Evolutionary conservation across 2,888 invertebrate species (phyloP), one percentile per base, ranked within the genome.

Genomic region (Apamea monoglypha): DNA sequence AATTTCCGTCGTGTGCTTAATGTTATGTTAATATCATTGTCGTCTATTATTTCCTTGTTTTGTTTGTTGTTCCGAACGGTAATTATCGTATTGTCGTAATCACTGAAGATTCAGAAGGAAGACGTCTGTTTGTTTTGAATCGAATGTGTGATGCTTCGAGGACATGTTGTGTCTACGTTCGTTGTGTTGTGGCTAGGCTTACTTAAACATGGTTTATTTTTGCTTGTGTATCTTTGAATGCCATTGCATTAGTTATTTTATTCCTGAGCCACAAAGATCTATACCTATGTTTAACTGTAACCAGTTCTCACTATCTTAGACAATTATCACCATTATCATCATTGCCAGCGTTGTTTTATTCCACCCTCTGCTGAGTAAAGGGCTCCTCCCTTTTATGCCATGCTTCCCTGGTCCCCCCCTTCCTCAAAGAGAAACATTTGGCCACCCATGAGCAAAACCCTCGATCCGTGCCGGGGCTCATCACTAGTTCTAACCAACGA

Each of bases 1-100:
- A 72, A 82, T 83, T 88, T 89, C 86, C 87, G 87, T 84, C 90
- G 74, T 87, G 69, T 69, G 68, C 77, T 76, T 79, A 87, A 70
- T 86, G 73, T 71, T 79, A 76, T 71, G 87, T 78, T 84, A 80
- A 76, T 84, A 72, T n/a, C 47, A 72, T 71, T 86, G 67, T 80
- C 75, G 61, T 32, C 53, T 70, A 71, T 61, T 74, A 72, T 47
- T 74, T 75, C 83, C 76, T 76, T 80, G 53, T 74, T 61, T 7
- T 50, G 25, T 59, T 36, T 14, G 36, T 71, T 68, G 74, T 74
- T 63, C 47, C 25, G 70, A 59, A 77, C 56, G 18, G 50, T 29
- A 71, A 71, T 81, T 68, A 36, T 74, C 21, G 69, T 10, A 71
- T 67, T 64, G 6, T 32, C 32, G 32, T 21, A 32, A 25, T 64